A percentile compares a stretch with the other conserved stretches of the same genome.
Conservation (phyloP, 1,140 invertebrate species). For the Listronotus bonariensis region DNA sequence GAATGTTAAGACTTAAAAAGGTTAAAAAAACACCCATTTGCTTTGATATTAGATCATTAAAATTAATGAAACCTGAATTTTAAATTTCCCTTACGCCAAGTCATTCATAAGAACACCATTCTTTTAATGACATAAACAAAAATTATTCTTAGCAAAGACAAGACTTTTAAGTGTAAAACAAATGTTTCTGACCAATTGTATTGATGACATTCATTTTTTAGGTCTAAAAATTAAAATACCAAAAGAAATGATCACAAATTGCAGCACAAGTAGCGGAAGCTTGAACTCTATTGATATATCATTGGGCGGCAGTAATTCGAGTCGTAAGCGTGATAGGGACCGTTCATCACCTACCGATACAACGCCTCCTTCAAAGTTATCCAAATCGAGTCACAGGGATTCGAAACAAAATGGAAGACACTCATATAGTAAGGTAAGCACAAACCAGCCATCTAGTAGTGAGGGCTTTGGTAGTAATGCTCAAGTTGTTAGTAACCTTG, state of each 20-base stretch:
- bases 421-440: conserved; percentile 54
- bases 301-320: conserved; percentile 40
- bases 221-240: conserved; percentile 63
- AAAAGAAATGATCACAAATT: conserved; percentile 57
- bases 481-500: conserved; percentile 17
- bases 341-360: conserved; percentile 26
- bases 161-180: neutral
- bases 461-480: conserved; percentile 31
- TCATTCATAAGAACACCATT: too few relatives aligned
- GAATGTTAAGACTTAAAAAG: too few relatives aligned
- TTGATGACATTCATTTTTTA: neutral
- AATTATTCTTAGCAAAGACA: too few relatives aligned
- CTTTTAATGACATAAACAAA: too few relatives aligned
- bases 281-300: conserved; percentile 17
- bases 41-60: too few relatives aligned
- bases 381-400: conserved; percentile 41
- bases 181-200: neutral
- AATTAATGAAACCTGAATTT: too few relatives aligned
- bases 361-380: conserved; percentile 33
- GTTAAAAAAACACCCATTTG: too few relatives aligned
- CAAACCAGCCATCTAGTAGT: conserved; percentile 28
- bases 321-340: conserved; percentile 51
- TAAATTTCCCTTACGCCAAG: too few relatives aligned
- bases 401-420: conserved; percentile 52
- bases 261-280: conserved; percentile 39